phyloP scores from a whole-genome alignment of 1,140 invertebrate species.

The Hylaeus volcanicus region DNA sequence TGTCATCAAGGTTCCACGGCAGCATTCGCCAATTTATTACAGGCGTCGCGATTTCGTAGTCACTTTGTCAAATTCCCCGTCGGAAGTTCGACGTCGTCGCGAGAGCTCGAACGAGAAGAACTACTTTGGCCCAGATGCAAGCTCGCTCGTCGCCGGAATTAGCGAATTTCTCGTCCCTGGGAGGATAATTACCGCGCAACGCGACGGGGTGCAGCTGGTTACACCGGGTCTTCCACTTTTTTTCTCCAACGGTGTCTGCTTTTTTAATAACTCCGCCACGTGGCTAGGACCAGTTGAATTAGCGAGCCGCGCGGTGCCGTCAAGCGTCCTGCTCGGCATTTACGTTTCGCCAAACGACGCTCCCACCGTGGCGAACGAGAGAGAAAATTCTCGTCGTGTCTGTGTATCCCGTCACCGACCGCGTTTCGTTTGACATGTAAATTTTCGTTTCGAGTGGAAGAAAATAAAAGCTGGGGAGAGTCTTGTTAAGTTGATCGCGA shows the following conservation, averaged over 20 bases:
- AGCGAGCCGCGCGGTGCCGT: neutral
- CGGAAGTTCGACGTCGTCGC: neutral
- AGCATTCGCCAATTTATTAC: neutral
- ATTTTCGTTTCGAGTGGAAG: neutral
- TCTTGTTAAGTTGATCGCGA: constrained; percentile 14
- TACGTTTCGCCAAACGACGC: neutral
- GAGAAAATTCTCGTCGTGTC: neutral
- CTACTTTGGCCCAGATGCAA: neutral
- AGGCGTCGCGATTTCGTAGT: neutral
- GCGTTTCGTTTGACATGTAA: constrained; percentile 18
- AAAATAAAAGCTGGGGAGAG: neutral
- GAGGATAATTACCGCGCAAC: neutral
- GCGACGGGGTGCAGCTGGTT: neutral
- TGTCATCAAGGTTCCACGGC: no score
- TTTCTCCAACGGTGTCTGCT: neutral
- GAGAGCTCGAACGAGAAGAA: neutral
- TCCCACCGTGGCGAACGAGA: neutral
- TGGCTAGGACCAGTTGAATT: neutral
- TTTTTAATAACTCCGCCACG: neutral
- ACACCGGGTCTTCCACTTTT: neutral
- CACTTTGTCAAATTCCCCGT: neutral
- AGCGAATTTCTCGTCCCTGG: neutral
- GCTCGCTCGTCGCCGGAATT: neutral
- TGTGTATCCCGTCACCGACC: neutral
- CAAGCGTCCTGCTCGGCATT: neutral